phyloP scores from a whole-genome alignment of 2,797 vertebrate species.

The Arrhamphus sclerolepis region DNA sequence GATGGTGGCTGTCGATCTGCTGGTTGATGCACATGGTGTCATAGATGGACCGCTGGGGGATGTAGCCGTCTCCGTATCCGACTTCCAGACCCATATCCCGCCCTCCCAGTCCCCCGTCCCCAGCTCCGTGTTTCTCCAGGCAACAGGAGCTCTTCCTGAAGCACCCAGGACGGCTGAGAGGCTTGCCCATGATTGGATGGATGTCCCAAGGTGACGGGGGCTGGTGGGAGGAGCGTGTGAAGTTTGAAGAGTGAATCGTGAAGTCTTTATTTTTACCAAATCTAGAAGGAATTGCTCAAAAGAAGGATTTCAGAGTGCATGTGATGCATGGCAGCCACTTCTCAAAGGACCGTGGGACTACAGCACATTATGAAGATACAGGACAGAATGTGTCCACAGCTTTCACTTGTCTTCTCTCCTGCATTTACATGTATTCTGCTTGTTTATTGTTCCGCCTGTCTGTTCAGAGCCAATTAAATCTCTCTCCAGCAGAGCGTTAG shows the following conservation, averaged over 20 bases:
- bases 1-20: constrained; percentile 85
- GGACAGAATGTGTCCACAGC: constrained; percentile 20
- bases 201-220: constrained; percentile 59
- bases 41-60: constrained; percentile 96
- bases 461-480: constrained; percentile 56
- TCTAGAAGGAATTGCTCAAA: constrained; percentile 8
- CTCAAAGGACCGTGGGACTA: constrained; percentile 16
- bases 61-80: constrained; percentile 95
- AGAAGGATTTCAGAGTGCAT: constrained; percentile 10
- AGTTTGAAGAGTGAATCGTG: constrained; percentile 74
- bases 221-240: constrained; percentile 60
- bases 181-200: constrained; percentile 91
- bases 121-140: constrained; percentile 90
- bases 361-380: constrained; percentile 22
- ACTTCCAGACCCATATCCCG: constrained; percentile 87
- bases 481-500: constrained; percentile 51
- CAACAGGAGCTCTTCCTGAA: constrained; percentile 95
- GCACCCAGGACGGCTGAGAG: constrained; percentile 96
- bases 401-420: constrained; percentile 42
- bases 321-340: constrained; percentile 16
- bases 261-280: constrained; percentile 49
- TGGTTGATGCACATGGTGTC: constrained; percentile 97
- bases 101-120: constrained; percentile 82
- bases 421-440: constrained; percentile 45
- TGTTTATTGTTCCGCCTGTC: constrained; percentile 53